Base-by-base conservation (phyloP, 2,113 vertebrate genomes). In the Callipepla californica region DNA sequence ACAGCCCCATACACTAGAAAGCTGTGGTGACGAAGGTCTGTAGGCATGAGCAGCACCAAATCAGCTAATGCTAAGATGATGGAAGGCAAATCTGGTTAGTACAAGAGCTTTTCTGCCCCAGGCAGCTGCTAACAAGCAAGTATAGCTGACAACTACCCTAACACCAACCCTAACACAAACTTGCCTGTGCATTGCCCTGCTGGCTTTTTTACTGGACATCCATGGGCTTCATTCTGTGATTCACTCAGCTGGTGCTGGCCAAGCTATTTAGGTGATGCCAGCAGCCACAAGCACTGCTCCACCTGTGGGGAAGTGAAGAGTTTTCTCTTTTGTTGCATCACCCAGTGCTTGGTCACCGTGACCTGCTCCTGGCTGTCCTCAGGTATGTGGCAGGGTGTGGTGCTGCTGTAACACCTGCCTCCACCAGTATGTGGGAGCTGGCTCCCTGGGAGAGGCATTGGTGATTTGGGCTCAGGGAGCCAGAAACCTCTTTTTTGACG, bases 251-350 rank as follows among this genome's bases (percentile, higher is more conserved):
- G 45, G 16, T 30, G n/a, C 40, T 57, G 30, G 8, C 16, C 12
- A 32, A 58, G 53, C 8, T 89, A 7, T 67, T 75, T 22, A 89
- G 15, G 19, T 1, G 3, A 6, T 17, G 10, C 19, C 55, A 42
- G 36, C 1, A 36, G 23, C 4, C 0, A 1, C 0, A 11, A 14
- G 11, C 0, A 0, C 1, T n/a, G 0, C 3, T 9, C 5, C 44
- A 25, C 2, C 8, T 0, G 0, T n/a, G 32, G 18, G 17, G 32
- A n/a, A 32, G 32, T n/a, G 26, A 32, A 18, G 30, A 7, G 7
- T 0, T 22, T 1, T 4, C 0, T 62, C 4, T 76, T 66, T 6
- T 6, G 13, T 63, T 7, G 11, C 25, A 12, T 40, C 25, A 19
- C 16, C 15, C 15, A 17, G 23, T 62, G 59, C 36, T 28, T 40